Evolutionary conservation across 2,797 vertebrate genomes (phyloP), one percentile per base, ranked within the genome.

Genomic region (Chiloscyllium punctatum): DNA sequence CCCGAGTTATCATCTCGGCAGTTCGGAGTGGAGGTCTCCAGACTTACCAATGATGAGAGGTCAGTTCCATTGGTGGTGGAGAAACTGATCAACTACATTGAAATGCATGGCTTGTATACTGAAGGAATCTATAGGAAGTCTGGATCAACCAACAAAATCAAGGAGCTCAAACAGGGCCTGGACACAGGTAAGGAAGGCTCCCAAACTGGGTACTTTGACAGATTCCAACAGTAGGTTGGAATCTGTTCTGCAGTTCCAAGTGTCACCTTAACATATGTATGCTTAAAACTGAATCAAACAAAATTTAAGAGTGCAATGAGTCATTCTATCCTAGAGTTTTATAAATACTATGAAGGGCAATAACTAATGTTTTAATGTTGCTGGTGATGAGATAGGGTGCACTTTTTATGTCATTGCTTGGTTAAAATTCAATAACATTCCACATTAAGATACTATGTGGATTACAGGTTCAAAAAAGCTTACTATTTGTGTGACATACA

Each of bases 121-220:
- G 99, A 99, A 96, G 99, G 99, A 95, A 99, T 99, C 97, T 99
- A 99, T 97, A 98, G 99, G 57, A 99, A 99, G 95, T 98, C 99
- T 0, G 99, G 99, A 0, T 99, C 99, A 96, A 98, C 98, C 96
- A 99, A 99, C 97, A 99, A 99, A 97, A 99, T 99, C 86, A 99
- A 98, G 96, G 99, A 99, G 96, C 98, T 99, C 68, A 98, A 99
- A 95, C 98, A 98, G 96, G 98, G 98, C 86, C 98, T 99, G 0
- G 99, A 99, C 96, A 98, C 98, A 96, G 99, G 99, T 99, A 96
- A 97, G 96, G 53, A 48, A 37, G 16, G 71, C 87, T 42, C 95
- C 71, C 95, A 96, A 68, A 37, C 11, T 13, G 69, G 53, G 6
- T 18, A 23, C 13, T 48, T 48, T 33, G 48, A n/a, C 66, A 42